Evolutionary conservation across 2,113 vertebrate genomes (phyloP).

Genomic region (Bagarius yarrelli): DNA sequence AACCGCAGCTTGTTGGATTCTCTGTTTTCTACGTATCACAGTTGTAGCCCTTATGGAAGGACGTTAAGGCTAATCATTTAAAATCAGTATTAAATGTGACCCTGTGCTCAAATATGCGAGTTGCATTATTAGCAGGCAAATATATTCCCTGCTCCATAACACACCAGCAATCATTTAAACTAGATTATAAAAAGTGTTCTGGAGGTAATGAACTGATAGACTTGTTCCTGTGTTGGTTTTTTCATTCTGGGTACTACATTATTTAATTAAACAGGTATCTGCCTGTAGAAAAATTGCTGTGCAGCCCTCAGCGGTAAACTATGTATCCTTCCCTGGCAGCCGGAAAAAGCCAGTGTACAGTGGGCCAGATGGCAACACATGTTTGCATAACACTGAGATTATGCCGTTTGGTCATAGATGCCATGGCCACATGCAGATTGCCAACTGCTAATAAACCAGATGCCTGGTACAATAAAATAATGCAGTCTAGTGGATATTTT

Average conservation of each 20-base stretch:
- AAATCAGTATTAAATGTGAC: constrained; percentile 7
- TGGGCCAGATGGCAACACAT: constrained; percentile 55
- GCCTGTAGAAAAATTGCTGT: constrained; percentile 23
- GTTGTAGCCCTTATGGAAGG: constrained; percentile 5
- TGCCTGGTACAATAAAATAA: constrained; percentile 50
- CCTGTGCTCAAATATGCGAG: background rate
- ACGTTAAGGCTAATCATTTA: background rate
- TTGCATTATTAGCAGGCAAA: background rate
- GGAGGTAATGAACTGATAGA: constrained; percentile 1
- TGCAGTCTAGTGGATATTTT: constrained; percentile 33
- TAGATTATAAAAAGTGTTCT: background rate
- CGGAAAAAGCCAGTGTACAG: constrained; percentile 38
- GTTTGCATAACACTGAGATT: constrained; percentile 47
- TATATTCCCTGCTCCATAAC: background rate
- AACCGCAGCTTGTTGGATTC: constrained; percentile 20
- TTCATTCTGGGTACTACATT: background rate
- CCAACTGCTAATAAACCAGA: constrained; percentile 53
- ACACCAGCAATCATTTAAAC: background rate
- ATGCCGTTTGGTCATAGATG: constrained; percentile 43
- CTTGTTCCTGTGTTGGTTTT: background rate
- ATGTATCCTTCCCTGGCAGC: constrained; percentile 31
- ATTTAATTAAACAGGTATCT: constrained; percentile 1
- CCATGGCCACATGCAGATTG: constrained; percentile 47
- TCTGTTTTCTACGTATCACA: background rate
- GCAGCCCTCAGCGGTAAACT: constrained; percentile 25